Conservation (phyloP, 1,140 invertebrate genomes). For the Lepidurus couesii region DNA sequence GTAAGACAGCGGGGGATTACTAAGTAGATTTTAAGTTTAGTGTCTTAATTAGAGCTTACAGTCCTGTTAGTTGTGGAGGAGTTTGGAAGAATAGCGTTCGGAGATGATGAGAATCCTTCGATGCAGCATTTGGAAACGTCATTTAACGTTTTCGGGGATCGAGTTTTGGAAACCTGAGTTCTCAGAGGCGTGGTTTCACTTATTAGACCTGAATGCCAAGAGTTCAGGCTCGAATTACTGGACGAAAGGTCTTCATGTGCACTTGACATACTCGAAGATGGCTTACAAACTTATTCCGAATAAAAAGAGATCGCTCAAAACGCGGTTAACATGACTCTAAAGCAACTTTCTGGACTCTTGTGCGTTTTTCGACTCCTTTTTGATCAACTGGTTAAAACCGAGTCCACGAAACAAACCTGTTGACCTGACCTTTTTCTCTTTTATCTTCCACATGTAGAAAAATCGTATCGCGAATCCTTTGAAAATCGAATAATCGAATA, state of each 20-base stretch:
- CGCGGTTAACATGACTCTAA: too few species aligned
- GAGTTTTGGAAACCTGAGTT: not conserved
- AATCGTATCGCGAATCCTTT: too few species aligned
- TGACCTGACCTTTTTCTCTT: too few species aligned
- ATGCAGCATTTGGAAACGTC: not conserved
- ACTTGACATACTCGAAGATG: not conserved
- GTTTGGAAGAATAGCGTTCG: not conserved
- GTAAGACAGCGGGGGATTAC: not conserved
- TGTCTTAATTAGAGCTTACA: not conserved
- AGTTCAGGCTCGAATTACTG: not conserved
- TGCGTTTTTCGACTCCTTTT: too few species aligned
- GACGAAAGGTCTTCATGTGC: not conserved
- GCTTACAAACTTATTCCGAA: not conserved
- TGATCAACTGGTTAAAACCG: too few species aligned
- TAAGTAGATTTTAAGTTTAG: too few species aligned
- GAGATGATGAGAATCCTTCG: not conserved
- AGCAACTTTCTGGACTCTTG: too few species aligned
- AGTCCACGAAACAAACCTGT: too few species aligned
- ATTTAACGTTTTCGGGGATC: not conserved
- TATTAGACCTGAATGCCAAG: not conserved
- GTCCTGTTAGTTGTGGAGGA: not conserved
- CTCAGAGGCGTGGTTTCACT: not conserved
- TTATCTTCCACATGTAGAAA: too few species aligned
- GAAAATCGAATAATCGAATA: too few species aligned
- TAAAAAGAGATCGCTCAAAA: not conserved